Evolutionary conservation across 2,113 vertebrate species (phyloP).

Genomic region (Neoarius graeffei): DNA sequence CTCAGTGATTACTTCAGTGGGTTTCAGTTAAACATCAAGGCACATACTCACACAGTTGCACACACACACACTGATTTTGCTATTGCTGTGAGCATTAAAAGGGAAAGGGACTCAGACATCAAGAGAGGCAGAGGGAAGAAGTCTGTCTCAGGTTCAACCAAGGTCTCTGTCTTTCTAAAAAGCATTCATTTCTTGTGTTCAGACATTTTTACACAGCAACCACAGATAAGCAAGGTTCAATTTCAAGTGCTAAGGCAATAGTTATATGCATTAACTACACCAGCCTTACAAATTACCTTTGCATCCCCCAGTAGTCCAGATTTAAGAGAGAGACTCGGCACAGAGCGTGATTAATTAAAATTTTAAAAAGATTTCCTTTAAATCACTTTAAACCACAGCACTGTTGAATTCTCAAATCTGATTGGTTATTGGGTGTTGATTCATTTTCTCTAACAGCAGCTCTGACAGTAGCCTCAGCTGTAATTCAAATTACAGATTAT

Average conservation of each 20-base stretch:
- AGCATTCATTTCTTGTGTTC: conserved; percentile 12
- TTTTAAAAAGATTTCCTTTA: not conserved
- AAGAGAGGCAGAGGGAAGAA: conserved; percentile 17
- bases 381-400: not conserved
- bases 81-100: conserved; percentile 30
- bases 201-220: conserved; percentile 16
- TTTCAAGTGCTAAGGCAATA: conserved; percentile 30
- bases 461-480: not conserved
- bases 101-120: conserved; percentile 27
- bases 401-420: not conserved
- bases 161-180: conserved; percentile 39
- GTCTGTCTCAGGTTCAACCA: conserved; percentile 28
- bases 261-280: conserved; percentile 12
- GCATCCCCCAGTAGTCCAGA: not conserved
- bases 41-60: conserved; percentile 20
- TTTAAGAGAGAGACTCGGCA: not conserved
- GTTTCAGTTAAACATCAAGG: conserved; percentile 52
- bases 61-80: conserved; percentile 33
- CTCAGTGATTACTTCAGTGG: conserved; percentile 46
- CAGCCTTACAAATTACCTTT: conserved; percentile 3
- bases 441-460: not conserved
- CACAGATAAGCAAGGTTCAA: conserved; percentile 27
- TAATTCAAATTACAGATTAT: not conserved
- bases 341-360: conserved; percentile 5
- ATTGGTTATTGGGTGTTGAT: not conserved